phyloP scores from a whole-genome alignment of 2,797 vertebrate species.

The Coregonus ussuriensis region DNA sequence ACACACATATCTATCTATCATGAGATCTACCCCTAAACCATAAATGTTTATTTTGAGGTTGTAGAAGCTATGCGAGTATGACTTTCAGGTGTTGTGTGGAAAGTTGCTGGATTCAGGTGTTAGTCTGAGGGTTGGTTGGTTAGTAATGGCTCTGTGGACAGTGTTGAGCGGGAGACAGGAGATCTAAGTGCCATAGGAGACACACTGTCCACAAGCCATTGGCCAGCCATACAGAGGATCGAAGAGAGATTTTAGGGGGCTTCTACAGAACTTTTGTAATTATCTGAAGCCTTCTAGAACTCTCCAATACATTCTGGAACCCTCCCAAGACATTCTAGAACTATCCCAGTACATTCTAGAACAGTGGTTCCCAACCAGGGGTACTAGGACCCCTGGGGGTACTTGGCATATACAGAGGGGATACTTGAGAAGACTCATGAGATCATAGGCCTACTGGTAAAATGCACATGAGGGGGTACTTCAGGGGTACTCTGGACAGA shows the following conservation, averaged over 20 bases:
- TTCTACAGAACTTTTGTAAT: not conserved
- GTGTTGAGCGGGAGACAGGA: constrained; percentile 1
- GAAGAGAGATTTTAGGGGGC: not conserved
- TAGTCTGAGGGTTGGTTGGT: not conserved
- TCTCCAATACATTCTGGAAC: not conserved
- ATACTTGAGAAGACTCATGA: too few relatives aligned
- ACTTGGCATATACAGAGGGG: too few relatives aligned
- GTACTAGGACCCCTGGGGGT: too few relatives aligned
- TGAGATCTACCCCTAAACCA: not conserved
- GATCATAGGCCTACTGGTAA: too few relatives aligned
- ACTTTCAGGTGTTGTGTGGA: not conserved
- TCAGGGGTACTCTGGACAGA: too few relatives aligned
- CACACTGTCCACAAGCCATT: not conserved
- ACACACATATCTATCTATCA: constrained; percentile 10
- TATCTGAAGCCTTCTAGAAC: constrained; percentile 1
- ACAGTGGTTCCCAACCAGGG: too few relatives aligned
- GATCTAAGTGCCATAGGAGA: constrained; percentile 39
- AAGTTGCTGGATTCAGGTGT: too few relatives aligned
- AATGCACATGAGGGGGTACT: too few relatives aligned
- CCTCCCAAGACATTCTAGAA: not conserved
- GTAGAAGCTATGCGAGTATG: not conserved
- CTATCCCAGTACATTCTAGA: too few relatives aligned
- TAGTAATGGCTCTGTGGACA: constrained; percentile 14
- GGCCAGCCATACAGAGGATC: not conserved
- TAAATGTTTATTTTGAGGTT: not conserved